These are phyloP conservation scores for Torymus auratus DNA, from an alignment of 2,888 invertebrate species.

Conservation along the genomic window DNA sequence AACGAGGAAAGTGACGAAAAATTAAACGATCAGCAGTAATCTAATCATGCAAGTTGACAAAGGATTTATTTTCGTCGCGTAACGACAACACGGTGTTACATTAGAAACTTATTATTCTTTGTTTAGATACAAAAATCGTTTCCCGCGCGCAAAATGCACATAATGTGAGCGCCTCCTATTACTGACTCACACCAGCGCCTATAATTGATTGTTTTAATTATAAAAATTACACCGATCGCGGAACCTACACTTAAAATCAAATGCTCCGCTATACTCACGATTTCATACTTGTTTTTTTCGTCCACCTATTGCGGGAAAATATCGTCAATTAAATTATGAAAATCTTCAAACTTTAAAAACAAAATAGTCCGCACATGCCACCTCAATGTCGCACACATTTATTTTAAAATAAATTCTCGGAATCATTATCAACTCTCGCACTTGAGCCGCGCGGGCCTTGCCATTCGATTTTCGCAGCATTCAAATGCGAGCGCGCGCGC, in stretches of 20 bases:
- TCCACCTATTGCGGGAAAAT: background rate
- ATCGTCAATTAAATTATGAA: background rate
- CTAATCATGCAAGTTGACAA: slow-evolving; percentile 2
- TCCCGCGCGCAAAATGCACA: background rate
- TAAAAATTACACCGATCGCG: background rate
- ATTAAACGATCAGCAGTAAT: background rate
- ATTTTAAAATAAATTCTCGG: too few species aligned
- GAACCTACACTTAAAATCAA: background rate
- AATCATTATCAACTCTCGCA: too few species aligned
- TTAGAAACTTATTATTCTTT: slow-evolving; percentile 15
- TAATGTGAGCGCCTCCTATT: background rate
- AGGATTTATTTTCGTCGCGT: slow-evolving; percentile 17
- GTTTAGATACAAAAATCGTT: slow-evolving; percentile 13
- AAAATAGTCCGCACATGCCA: too few species aligned
- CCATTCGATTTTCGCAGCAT: background rate
- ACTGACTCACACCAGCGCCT: background rate
- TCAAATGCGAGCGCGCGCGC: background rate
- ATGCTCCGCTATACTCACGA: background rate
- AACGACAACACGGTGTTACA: slow-evolving; percentile 14
- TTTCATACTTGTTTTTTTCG: background rate
- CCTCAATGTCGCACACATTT: too few species aligned
- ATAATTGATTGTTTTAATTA: slow-evolving; percentile 26
- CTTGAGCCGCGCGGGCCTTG: too few species aligned
- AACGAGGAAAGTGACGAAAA: slow-evolving; percentile 2
- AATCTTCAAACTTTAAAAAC: background rate